Base-by-base conservation (phyloP, 2,888 invertebrate genomes). In the Zaprionus lineosus region DNA sequence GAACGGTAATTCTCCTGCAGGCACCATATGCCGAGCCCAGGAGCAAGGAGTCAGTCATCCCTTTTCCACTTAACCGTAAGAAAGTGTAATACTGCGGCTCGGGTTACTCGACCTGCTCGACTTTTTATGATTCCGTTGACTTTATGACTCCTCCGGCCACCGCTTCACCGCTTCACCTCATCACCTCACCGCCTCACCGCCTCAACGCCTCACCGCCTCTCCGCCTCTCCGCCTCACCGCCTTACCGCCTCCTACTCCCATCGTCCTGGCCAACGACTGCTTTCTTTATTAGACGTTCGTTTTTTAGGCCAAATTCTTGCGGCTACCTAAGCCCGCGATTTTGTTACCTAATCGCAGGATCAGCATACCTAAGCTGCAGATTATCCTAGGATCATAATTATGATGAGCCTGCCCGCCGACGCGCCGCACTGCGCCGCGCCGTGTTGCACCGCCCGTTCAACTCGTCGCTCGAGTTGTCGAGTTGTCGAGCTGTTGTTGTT, bases 351-450 rank as follows among this genome's bases (percentile, higher is more conserved):
- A 85, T 82, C 81, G 65, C 71, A 9, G 84, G 76, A 85, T 83
- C 79, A 83, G 62, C 59, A 60, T 76, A 78, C 75, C 86, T 84
- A 74, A 86, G 73, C 74, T 66, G 67, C 37, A 59, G 71, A 83
- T 83, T 71, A 86, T 86, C 76, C 84, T 56, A 69, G 77, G 73
- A 83, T 86, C 72, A 87, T 86, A 77, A 84, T 87, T 75, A 84
- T 70, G 72, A 83, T 79, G 77, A 59, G 60, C 56, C 68, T 44
- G 51, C 40, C 51, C 59, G 65, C 40, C 71, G 64, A 43, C 61
- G 70, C 63, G 74, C 44, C 70, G 62, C 48, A 39, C 29, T 21
- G 2, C 48, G 8, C 21, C 4, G n/a, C n/a, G 41, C 40, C 55
- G 43, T 59, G 39, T 26, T 41, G 43, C 37, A 43, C 44, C 40